Conservation (phyloP, 2,797 vertebrate species). For the Dendrocincla fuliginosa region DNA sequence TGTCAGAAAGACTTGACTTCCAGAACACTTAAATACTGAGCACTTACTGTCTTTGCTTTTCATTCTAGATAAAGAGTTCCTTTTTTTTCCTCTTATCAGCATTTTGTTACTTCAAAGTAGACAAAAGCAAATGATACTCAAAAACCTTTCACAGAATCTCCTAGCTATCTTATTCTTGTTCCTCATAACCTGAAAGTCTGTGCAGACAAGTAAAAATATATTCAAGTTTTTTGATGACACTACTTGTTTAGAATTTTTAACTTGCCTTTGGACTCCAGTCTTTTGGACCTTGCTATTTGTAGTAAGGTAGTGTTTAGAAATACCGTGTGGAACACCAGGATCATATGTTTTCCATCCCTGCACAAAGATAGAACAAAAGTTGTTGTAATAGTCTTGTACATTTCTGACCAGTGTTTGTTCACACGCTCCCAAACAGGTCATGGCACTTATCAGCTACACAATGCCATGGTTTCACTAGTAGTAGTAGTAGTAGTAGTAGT, state of each 20-base stretch:
- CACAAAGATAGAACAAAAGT: not conserved
- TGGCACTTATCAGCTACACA: not conserved
- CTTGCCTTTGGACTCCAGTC: not conserved
- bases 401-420: not conserved
- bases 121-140: not conserved
- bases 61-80: not conserved
- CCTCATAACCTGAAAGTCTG: not conserved
- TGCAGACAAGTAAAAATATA: not conserved
- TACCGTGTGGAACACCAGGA: not conserved
- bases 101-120: not conserved
- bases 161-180: not conserved
- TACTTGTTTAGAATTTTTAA: not conserved
- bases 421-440: not conserved
- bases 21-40: not conserved
- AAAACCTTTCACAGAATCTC: not conserved
- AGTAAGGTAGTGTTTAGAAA: not conserved
- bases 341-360: not conserved
- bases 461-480: rapidly evolving
- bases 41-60: not conserved
- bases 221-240: not conserved
- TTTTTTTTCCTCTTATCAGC: not conserved
- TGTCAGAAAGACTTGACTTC: not conserved
- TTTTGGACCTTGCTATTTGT: not conserved
- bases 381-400: not conserved
- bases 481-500: too few species aligned